phyloP scores from a whole-genome alignment of 1,140 invertebrate species.

The Caenorhabditis brenneri region DNA sequence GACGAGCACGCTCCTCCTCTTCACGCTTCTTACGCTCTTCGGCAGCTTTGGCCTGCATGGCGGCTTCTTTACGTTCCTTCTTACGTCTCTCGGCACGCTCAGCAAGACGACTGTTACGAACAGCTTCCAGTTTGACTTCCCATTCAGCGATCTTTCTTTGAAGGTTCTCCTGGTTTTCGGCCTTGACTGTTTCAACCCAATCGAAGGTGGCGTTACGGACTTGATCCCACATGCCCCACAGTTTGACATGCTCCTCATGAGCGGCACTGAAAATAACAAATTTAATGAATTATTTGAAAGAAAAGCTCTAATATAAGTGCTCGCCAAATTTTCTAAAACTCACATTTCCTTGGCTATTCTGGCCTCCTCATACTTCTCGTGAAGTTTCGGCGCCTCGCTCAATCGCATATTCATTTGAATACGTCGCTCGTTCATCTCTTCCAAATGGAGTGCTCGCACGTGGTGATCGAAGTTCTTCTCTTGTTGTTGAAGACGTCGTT shows the following conservation, averaged over 20 bases:
- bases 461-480: slow-evolving; percentile 71
- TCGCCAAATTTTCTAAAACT: slow-evolving; percentile 45
- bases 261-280: no score
- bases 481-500: slow-evolving; percentile 53
- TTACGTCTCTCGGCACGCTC: slow-evolving; percentile 57
- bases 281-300: no score
- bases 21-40: slow-evolving; percentile 60
- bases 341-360: slow-evolving; percentile 65
- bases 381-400: slow-evolving; percentile 51
- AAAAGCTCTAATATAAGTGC: slow-evolving; percentile 36
- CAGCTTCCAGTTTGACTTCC: slow-evolving; percentile 55
- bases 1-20: slow-evolving; percentile 59
- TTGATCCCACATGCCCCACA: slow-evolving; percentile 57
- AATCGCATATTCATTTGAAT: slow-evolving; percentile 55
- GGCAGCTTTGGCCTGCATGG: slow-evolving; percentile 49
- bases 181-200: slow-evolving; percentile 61
- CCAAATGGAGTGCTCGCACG: slow-evolving; percentile 68
- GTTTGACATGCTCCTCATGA: slow-evolving; percentile 56
- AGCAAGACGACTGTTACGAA: slow-evolving; percentile 52
- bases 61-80: slow-evolving; percentile 53
- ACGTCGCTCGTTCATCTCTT: slow-evolving; percentile 64
- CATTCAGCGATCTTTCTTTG: slow-evolving; percentile 49
- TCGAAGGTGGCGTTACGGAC: slow-evolving; percentile 59
- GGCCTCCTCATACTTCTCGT: slow-evolving; percentile 61
- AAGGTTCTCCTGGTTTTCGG: slow-evolving; percentile 59